Percentiles rank a stretch among this genome's conserved stretches.
phyloP scores from a whole-genome alignment of 2,888 invertebrate species.

The Tiphia femorata region DNA sequence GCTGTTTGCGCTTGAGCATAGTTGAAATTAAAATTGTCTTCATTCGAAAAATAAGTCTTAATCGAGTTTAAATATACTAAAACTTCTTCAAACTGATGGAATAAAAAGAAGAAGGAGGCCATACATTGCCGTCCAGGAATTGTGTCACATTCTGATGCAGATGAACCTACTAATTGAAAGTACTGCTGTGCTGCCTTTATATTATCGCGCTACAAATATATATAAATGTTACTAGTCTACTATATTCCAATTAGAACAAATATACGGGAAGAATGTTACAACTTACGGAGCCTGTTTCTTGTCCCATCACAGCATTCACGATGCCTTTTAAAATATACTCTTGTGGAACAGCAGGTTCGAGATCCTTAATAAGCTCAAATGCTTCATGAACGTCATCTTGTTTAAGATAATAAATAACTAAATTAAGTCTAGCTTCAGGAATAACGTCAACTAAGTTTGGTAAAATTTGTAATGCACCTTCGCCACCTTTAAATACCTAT shows the following conservation, averaged over 20 bases:
- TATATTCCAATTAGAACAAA: neutral
- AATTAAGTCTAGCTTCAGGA: conserved; percentile 95
- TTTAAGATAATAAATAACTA: conserved; percentile 93
- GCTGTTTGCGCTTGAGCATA: conserved; percentile 91
- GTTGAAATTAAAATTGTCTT: conserved; percentile 86
- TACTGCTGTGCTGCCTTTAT: conserved; percentile 96
- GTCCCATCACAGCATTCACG: conserved; percentile 93
- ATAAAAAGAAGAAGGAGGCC: conserved; percentile 96
- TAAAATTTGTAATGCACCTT: conserved; percentile 92
- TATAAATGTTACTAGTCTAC: neutral
- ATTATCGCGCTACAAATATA: conserved; percentile 82
- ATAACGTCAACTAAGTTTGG: conserved; percentile 95
- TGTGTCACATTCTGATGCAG: conserved; percentile 97
- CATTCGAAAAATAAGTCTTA: conserved; percentile 91
- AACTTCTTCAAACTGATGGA: conserved; percentile 96
- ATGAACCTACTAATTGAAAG: conserved; percentile 96
- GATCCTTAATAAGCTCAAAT: conserved; percentile 87
- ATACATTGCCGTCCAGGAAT: conserved; percentile 98
- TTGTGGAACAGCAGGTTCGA: conserved; percentile 93
- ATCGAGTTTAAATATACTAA: conserved; percentile 96
- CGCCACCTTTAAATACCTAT: conserved; percentile 87
- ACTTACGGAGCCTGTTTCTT: conserved; percentile 89
- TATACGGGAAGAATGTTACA: neutral
- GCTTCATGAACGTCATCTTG: conserved; percentile 92
- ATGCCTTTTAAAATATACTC: conserved; percentile 98